phyloP scores from a whole-genome alignment of 2,888 invertebrate genomes.

The Pseudoips prasinana region DNA sequence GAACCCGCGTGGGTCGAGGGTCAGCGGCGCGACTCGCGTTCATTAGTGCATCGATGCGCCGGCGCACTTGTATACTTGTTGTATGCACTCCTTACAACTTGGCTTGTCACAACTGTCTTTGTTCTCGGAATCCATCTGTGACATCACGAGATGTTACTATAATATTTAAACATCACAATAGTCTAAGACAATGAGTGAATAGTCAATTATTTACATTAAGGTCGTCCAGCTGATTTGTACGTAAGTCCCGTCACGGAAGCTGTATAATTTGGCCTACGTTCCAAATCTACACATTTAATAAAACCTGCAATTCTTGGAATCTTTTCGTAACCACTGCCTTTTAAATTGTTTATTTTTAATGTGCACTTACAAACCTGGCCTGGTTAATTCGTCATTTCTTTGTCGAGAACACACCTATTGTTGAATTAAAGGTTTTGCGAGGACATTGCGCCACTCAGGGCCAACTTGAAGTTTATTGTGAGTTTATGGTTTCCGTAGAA shows the following conservation, averaged over 20 bases:
- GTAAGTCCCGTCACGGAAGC: constrained; percentile 53
- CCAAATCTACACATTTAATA: constrained; percentile 41
- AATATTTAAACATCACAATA: constrained; percentile 1
- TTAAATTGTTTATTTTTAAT: constrained; percentile 18
- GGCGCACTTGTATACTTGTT: constrained; percentile 34
- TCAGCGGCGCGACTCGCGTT: constrained; percentile 74
- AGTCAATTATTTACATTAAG: constrained; percentile 31
- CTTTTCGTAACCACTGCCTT: too few relatives aligned
- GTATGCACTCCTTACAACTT: constrained; percentile 16
- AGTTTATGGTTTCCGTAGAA: constrained; percentile 43
- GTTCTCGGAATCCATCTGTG: constrained; percentile 11
- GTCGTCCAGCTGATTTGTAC: constrained; percentile 33
- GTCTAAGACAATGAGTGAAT: constrained; percentile 32
- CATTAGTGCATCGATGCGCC: constrained; percentile 66
- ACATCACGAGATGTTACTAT: neutral
- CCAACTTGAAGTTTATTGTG: constrained; percentile 43
- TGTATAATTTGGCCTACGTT: constrained; percentile 50
- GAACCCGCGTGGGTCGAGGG: constrained; percentile 79
- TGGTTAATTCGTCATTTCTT: constrained; percentile 51
- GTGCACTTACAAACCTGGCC: constrained; percentile 14
- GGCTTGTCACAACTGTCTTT: constrained; percentile 8
- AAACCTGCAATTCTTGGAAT: constrained; percentile 14
- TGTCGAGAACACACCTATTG: constrained; percentile 50
- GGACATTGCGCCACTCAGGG: constrained; percentile 53
- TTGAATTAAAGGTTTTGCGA: constrained; percentile 43